Evolutionary conservation across 2,888 invertebrate species (phyloP), one percentile per base, ranked within the genome.

Genomic region (Callyntrura sp.): DNA sequence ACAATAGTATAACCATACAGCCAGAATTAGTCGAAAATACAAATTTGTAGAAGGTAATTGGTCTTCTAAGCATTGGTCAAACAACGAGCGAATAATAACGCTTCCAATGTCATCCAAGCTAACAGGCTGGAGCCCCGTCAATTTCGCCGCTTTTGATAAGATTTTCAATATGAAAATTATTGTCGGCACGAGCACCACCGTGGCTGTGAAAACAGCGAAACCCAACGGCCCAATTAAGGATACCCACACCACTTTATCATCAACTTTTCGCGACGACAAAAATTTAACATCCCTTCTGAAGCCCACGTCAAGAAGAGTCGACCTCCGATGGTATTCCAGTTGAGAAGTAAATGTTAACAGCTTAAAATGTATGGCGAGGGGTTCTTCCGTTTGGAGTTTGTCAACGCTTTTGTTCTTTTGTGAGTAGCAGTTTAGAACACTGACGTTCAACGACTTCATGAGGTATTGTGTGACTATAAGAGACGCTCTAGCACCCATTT

Each of bases 11-110:
- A 89, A 20, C 89, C 89, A 89, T 4, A 62, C 78, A 3, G 23
- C 35, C 14, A 89, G 25, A 78, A 89, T 79, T 1, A 78, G 28
- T 11, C 89, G 28, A 55, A 84, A 89, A 25, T 84, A 89, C 5
- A 17, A 25, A n/a, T 65, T 78, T 25, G 35, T 25, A 11, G 76
- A 78, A 6, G 89, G 79, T 3, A 89, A 23, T 17, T 62, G 48
- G n/a, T 82, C 48, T 35, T 89, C 89, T 25, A 84, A 28, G 25
- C 89, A 89, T 68, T 89, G 89, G 17, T 89, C 89, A 70, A 89
- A 84, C 4, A 89, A 23, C 0, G 89, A 79, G 1, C 89, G 84
- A 14, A 84, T 48, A 5, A 89, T 55, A 4, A 57, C n/a, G 35
- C 89, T 89, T 1, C 55, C 48, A 1, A 76, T 68, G 6, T 88